Evolutionary conservation across 2,113 vertebrate species (phyloP), one percentile per base, ranked within the genome.

Genomic region (Oriolus oriolus): DNA sequence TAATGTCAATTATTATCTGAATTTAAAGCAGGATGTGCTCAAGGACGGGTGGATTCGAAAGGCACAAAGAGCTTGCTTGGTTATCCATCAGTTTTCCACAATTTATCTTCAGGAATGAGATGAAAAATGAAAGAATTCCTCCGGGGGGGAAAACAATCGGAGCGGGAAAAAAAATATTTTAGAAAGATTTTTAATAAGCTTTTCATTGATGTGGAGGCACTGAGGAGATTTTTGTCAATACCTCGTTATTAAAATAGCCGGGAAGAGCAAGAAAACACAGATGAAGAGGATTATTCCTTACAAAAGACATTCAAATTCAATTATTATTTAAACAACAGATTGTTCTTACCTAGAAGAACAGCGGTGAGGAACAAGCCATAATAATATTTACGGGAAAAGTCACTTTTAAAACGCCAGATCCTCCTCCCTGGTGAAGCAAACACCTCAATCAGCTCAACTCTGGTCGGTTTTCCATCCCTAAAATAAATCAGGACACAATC

Each of bases 301-400:
- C 1, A 16, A 33, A 37, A 15, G 3, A 11, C 0, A 13, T 3
- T 7, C 7, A 42, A 78, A 42, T 13, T 1, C 3, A 53, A 28
- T 53, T 4, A 2, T 82, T n/a, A 16, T 50, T 77, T 37, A 24
- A 76, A 76, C 53, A 54, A 52, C 1, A 9, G 3, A 16, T 27
- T 30, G 26, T 4, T 27, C n/a, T 65, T 66, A 50, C 74, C 45
- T 60, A 45, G 24, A 9, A 52, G 39, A 68, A 30, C 1, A 60
- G 8, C 7, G n/a, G 26, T 15, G 45, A 49, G 28, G 42, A 57
- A 30, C 13, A 49, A 52, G 5, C 16, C 22, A 22, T 13, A 3
- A 15, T 15, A 14, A 70, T 26, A 59, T 37, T 16, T 11, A 23
- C 26, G 49, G 5, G 42, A 22, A 84, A 83, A 41, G 8, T 7